These are phyloP conservation scores for Colletes gigas DNA, from an alignment of 1,140 invertebrate genomes.

Conservation along the genomic window DNA sequence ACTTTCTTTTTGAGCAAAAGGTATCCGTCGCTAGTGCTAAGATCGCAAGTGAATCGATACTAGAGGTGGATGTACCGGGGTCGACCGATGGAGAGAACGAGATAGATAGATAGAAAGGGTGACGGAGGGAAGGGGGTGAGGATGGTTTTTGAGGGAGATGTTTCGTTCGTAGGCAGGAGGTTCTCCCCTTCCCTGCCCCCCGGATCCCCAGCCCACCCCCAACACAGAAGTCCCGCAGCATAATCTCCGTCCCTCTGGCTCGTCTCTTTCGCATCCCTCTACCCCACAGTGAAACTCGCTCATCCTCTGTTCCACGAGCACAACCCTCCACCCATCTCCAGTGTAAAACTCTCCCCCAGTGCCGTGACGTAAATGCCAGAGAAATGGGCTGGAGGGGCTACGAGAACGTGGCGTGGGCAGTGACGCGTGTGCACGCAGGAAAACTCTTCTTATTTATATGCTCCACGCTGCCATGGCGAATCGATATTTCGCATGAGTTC, in stretches of 20 bases:
- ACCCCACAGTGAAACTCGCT: slow-evolving; percentile 45
- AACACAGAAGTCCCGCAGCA: slow-evolving; percentile 65
- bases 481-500: slow-evolving; percentile 77
- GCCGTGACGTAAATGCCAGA: slow-evolving; percentile 76
- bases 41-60: slow-evolving; percentile 77
- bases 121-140: slow-evolving; percentile 56
- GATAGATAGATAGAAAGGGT: slow-evolving; percentile 32
- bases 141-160: slow-evolving; percentile 79
- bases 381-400: slow-evolving; percentile 74
- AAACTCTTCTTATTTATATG: slow-evolving; percentile 81
- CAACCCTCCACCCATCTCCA: slow-evolving; percentile 45
- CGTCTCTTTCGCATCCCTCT: slow-evolving; percentile 53
- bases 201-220: neutral
- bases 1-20: slow-evolving; percentile 29
- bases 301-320: slow-evolving; percentile 49
- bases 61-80: slow-evolving; percentile 60
- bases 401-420: slow-evolving; percentile 74
- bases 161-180: slow-evolving; percentile 75
- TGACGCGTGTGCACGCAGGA: slow-evolving; percentile 80
- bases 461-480: slow-evolving; percentile 71
- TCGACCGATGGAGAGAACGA: slow-evolving; percentile 58
- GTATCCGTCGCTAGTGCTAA: slow-evolving; percentile 64
- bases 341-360: slow-evolving; percentile 59
- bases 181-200: slow-evolving; percentile 47
- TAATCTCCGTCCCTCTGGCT: slow-evolving; percentile 69